Evolutionary conservation across 2,888 invertebrate species (phyloP).

Genomic region (Autographa pulchrina): DNA sequence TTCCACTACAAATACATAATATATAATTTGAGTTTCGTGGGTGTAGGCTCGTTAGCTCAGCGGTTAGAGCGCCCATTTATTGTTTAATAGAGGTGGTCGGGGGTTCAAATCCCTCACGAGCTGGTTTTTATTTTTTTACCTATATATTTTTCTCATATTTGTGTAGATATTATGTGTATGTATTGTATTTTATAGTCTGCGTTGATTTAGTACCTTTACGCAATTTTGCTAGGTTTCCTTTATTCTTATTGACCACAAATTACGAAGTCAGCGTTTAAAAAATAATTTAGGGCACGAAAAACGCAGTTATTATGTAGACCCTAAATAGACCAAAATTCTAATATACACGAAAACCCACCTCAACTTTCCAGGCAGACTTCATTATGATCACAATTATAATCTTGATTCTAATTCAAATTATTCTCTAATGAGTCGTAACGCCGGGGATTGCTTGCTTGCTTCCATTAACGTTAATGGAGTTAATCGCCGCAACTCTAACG

Average conservation of each 20-base stretch:
- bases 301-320: background rate
- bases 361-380: slow-evolving; percentile 15
- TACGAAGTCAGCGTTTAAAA: too few species aligned
- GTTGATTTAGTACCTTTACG: too few species aligned
- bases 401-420: slow-evolving; percentile 56
- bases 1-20: too few species aligned
- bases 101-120: slow-evolving; percentile 70
- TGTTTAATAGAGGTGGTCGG: slow-evolving; percentile 63
- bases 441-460: slow-evolving; percentile 66
- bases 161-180: too few species aligned
- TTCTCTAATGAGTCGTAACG: slow-evolving; percentile 69
- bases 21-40: too few species aligned
- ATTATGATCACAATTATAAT: slow-evolving; percentile 42
- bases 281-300: too few species aligned
- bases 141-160: background rate
- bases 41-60: slow-evolving; percentile 68
- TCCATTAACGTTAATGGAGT: slow-evolving; percentile 74
- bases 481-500: slow-evolving; percentile 69
- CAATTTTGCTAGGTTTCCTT: too few species aligned
- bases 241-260: too few species aligned
- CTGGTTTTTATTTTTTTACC: slow-evolving; percentile 6
- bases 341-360: slow-evolving; percentile 1
- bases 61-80: slow-evolving; percentile 66
- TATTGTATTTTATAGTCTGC: too few species aligned
- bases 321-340: background rate